Base-by-base conservation (phyloP, 2,888 invertebrate genomes). In the Trypoxylon attenuatum region DNA sequence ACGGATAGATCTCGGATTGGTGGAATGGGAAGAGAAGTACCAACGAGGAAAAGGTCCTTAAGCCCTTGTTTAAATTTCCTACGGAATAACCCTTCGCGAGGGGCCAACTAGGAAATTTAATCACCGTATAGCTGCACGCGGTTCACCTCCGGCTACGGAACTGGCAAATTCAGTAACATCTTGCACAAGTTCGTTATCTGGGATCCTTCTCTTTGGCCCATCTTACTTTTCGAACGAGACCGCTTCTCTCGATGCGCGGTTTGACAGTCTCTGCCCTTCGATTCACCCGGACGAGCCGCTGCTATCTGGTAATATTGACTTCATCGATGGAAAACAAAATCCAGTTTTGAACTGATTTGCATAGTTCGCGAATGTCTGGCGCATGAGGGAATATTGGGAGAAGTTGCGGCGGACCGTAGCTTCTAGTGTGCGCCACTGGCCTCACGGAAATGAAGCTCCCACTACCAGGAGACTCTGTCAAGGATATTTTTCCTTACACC, bases 321-420 rank as follows among this genome's bases (percentile, higher is more conserved):
- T 77, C 74, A 73, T 73, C 74, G 75, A 75, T 77, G 74, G 76
- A 80, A 78, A 79, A 76, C 76, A 67, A 72, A 76, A 78, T 73
- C 56, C 66, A 57, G 73, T 71, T 76, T 56, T 58, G 56, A 76
- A 76, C 73, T 76, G 73, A 77, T 77, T 73, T 66, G 67, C 76
- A 63, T 63, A 58, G 23, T 10, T 18, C 18, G 55, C 64, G 42
- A 65, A 60, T 60, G 51, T 55, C 54, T 56, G 49, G 50, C 49
- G 47, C 46, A 25, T 42, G 54, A 33, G 45, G 16, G 43, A 29
- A 61, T 52, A 60, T 58, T 42, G 39, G 13, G 25, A n/a, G n/a
- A n/a, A n/a, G n/a, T n/a, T n/a, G n/a, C n/a, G n/a, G n/a, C n/a
- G n/a, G n/a, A n/a, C n/a, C n/a, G n/a, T n/a, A n/a, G n/a, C n/a